Conservation (phyloP, 1,140 invertebrate genomes). For the Zeugodacus cucurbitae region DNA sequence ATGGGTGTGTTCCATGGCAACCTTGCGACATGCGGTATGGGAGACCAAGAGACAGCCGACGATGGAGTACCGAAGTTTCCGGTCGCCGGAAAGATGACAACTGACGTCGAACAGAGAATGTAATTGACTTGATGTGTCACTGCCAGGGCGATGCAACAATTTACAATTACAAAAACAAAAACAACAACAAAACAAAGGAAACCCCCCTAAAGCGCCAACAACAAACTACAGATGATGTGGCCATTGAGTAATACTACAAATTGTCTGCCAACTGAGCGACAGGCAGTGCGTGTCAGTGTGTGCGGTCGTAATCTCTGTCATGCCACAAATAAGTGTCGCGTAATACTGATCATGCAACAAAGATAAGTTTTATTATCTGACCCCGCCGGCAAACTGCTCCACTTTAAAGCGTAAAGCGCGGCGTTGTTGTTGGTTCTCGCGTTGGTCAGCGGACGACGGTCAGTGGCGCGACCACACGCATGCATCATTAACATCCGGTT, state of each 20-base stretch:
- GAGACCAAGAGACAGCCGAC: not conserved
- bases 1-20: not conserved
- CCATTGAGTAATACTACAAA: not conserved
- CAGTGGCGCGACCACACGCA: not conserved
- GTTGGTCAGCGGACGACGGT: not conserved
- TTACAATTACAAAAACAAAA: not conserved
- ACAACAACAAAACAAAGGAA: not conserved
- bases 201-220: not conserved
- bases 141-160: not conserved
- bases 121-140: constrained; percentile 1
- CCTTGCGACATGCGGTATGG: not conserved
- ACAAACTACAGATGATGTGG: not conserved
- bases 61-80: not conserved
- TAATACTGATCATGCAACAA: constrained; percentile 9
- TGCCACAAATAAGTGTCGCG: not conserved
- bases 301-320: not conserved
- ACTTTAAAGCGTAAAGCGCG: not conserved
- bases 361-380: not conserved
- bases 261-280: not conserved
- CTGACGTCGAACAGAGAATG: not conserved
- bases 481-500: not conserved
- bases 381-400: not conserved
- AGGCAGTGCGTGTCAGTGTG: too few species aligned
- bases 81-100: constrained; percentile 2
- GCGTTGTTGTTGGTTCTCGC: not conserved